Conservation (phyloP, 2,797 vertebrate genomes). For the Tamandua tetradactyla region DNA sequence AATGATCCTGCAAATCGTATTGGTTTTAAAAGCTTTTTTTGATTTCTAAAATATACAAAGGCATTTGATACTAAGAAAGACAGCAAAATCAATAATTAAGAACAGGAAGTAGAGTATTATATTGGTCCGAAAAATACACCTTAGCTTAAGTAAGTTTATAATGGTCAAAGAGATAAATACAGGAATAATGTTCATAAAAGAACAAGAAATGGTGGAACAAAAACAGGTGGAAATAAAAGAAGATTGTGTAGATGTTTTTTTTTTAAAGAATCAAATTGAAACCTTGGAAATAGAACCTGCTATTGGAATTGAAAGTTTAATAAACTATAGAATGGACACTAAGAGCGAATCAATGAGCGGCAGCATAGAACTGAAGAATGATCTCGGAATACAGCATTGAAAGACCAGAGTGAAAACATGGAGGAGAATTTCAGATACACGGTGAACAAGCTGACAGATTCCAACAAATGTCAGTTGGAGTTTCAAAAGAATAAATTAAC, state of each 20-base stretch:
- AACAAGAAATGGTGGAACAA: background rate
- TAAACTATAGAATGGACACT: background rate
- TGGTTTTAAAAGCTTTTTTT: background rate
- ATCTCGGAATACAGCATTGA: background rate
- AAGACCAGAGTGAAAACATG: background rate
- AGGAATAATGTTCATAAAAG: background rate
- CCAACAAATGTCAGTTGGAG: background rate
- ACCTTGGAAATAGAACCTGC: background rate
- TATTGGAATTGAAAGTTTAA: background rate
- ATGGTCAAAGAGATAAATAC: background rate
- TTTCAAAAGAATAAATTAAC: background rate
- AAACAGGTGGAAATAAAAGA: constrained; percentile 7
- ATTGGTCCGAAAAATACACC: background rate
- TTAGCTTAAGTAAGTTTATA: background rate
- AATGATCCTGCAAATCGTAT: background rate
- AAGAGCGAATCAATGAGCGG: background rate
- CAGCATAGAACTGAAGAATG: background rate
- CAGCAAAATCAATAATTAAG: background rate
- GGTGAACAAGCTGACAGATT: background rate
- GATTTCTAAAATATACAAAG: constrained; percentile 8
- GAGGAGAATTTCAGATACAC: background rate
- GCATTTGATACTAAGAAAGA: background rate
- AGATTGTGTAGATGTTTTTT: background rate
- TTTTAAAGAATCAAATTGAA: background rate
- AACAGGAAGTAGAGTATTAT: background rate